Evolutionary conservation across 2,888 invertebrate species (phyloP), one percentile per base, ranked within the genome.

Genomic region (Epinotia demarniana): DNA sequence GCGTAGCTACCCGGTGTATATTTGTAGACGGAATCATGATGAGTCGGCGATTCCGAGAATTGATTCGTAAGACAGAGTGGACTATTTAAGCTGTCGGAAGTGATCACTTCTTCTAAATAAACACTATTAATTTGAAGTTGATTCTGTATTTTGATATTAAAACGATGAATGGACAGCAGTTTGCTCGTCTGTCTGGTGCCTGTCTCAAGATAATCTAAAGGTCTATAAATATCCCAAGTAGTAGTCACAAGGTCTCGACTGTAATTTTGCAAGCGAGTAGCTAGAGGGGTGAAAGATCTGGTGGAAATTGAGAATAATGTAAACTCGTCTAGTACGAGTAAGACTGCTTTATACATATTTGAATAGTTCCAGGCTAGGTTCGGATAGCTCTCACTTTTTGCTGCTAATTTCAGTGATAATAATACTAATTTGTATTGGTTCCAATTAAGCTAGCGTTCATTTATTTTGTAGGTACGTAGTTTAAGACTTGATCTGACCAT

Each of bases 1-100:
- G 69, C 58, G 77, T 72, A 75, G 64, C 60, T 66, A 72, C 70
- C 69, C 58, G 57, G 60, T 64, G 66, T 69, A 68, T 69, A 39
- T 71, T 46, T 74, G 55, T 49, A 23, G 33, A 19, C 39, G 46
- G 70, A 74, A 70, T 63, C 74, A 69, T 53, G 58, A 57, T 74
- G 74, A 70, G 46, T 70, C 53, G 58, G 57, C 63, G 49, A 49
- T 58, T 62, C 69, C 23, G 1, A 16, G 58, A 64, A 74, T 74
- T 69, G 73, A 74, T 63, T 69, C n/a, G 62, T 62, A 43, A 73
- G 69, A 63, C 43, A 62, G 18, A 73, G 62, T 49, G 58, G n/a
- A 60, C 27, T 64, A 57, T 72, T 64, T 57, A 58, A 64, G 64
- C 55, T 27, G 72, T 63, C 72, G 72, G 66, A 73, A 66, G 39